These are phyloP conservation scores for Paralichthys olivaceus DNA, from an alignment of 2,113 vertebrate species.

Conservation along the genomic window DNA sequence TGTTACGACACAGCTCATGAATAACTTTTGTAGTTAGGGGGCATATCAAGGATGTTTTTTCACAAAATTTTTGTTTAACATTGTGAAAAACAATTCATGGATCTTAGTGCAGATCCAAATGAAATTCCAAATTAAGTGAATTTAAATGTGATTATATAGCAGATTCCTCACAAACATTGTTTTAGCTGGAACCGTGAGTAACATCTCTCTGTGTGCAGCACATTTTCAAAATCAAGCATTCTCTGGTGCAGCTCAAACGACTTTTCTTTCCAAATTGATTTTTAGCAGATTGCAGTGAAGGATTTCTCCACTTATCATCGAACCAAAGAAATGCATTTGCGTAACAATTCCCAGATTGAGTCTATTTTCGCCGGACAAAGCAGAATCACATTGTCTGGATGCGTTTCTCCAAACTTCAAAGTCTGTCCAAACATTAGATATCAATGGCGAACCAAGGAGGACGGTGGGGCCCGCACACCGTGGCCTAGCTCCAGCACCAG, in stretches of 20 bases:
- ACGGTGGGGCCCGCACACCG: constrained; percentile 48
- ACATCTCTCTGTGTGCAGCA: background rate
- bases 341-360: constrained; percentile 20
- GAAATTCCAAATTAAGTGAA: no score
- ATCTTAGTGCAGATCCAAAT: no score
- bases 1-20: background rate
- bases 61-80: no score
- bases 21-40: no score
- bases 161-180: background rate
- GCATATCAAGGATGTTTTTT: background rate
- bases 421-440: constrained; percentile 54
- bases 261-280: constrained; percentile 10
- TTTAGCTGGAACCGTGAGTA: background rate
- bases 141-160: no score
- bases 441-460: constrained; percentile 61
- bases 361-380: background rate
- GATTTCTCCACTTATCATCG: constrained; percentile 17
- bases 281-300: constrained; percentile 15
- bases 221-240: background rate
- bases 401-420: constrained; percentile 36
- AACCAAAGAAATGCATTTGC: constrained; percentile 32
- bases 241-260: background rate
- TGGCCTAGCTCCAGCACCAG: constrained; percentile 57
- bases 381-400: constrained; percentile 22
- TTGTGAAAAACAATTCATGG: no score